Evolutionary conservation across 2,113 vertebrate species (phyloP).

Genomic region (Chaetodon auriga): DNA sequence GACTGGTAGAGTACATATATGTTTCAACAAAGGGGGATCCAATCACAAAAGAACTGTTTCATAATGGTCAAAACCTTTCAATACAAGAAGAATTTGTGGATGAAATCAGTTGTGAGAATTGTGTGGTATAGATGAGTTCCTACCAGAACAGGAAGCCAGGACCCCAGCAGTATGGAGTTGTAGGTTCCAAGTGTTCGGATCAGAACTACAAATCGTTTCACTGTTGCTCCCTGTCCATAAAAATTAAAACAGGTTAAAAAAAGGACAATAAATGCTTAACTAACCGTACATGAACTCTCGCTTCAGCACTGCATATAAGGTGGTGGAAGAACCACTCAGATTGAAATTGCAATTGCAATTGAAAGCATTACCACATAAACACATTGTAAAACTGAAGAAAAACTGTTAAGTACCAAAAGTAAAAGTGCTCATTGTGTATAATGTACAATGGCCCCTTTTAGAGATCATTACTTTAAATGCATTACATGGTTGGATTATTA

Average conservation of each 20-base stretch:
- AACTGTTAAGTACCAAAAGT: background rate
- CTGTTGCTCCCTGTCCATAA: conserved; percentile 87
- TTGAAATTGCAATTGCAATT: too few relatives aligned
- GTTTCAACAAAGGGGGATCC: too few relatives aligned
- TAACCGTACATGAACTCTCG: background rate
- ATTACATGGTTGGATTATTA: too few relatives aligned
- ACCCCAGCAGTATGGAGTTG: conserved; percentile 96
- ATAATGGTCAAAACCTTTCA: too few relatives aligned
- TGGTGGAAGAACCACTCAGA: background rate
- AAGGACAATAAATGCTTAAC: background rate
- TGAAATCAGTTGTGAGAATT: background rate
- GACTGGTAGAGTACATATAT: too few relatives aligned
- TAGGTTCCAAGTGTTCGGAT: conserved; percentile 98
- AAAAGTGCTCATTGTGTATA: background rate
- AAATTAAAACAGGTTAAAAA: conserved; percentile 13
- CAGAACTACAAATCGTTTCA: conserved; percentile 97
- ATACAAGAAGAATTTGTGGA: background rate
- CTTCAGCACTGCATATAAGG: background rate
- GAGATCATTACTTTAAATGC: too few relatives aligned
- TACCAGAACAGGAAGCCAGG: conserved; percentile 96
- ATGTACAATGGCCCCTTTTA: too few relatives aligned
- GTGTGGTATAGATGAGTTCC: conserved; percentile 14
- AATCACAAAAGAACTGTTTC: too few relatives aligned
- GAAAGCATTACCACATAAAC: background rate
- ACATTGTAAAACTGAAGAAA: background rate